These are phyloP conservation scores for Venustaconcha ellipsiformis DNA, from an alignment of 1,140 invertebrate species.

Conservation along the genomic window DNA sequence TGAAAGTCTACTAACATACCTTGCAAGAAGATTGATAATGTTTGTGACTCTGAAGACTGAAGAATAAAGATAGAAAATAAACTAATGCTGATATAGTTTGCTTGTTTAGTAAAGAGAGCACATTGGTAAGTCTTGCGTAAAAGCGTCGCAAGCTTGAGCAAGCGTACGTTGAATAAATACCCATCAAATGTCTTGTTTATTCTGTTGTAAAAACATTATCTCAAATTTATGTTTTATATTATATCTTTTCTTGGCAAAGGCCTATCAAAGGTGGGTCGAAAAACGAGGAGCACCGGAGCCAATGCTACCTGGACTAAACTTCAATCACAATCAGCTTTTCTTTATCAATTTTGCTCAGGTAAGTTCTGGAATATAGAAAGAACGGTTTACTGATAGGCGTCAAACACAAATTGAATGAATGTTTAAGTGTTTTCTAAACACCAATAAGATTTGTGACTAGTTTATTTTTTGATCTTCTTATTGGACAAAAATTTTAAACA, in stretches of 20 bases:
- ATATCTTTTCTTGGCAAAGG: neutral
- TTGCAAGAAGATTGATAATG: neutral
- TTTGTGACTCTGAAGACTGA: neutral
- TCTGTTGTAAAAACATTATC: neutral
- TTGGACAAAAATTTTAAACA: neutral
- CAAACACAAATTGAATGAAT: neutral
- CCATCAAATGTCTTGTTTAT: neutral
- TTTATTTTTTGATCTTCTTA: neutral
- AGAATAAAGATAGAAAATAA: no score
- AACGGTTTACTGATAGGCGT: neutral
- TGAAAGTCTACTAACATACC: neutral
- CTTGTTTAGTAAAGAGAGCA: no score
- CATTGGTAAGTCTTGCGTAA: no score
- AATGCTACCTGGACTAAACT: neutral
- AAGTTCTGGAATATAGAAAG: neutral
- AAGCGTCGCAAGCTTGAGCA: no score
- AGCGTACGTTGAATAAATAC: no score
- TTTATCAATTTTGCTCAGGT: conserved; percentile 8
- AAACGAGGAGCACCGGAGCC: neutral
- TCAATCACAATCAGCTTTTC: conserved; percentile 1
- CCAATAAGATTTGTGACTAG: neutral
- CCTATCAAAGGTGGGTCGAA: neutral
- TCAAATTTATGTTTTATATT: neutral
- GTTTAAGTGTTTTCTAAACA: neutral
- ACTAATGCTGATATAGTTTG: no score